These are phyloP conservation scores for Bucco capensis DNA, from an alignment of 2,113 vertebrate species.

Conservation along the genomic window DNA sequence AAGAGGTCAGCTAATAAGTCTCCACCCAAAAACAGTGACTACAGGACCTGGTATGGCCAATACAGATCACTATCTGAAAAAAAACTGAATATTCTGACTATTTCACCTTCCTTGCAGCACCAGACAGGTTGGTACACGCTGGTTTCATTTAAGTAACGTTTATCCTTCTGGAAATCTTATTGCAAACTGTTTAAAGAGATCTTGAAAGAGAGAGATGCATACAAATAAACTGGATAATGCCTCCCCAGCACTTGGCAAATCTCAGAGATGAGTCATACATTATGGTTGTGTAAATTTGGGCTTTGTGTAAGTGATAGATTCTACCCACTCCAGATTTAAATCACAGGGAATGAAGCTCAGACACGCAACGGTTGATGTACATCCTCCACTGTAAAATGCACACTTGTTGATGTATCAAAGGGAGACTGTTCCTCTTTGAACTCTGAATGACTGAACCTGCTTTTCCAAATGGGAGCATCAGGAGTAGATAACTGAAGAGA, in stretches of 20 bases:
- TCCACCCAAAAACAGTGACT: neutral
- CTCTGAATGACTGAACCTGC: neutral
- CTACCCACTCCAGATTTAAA: constrained; percentile 15
- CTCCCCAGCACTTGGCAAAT: constrained; percentile 24
- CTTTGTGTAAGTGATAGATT: neutral
- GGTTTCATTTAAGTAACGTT: neutral
- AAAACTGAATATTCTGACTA: neutral
- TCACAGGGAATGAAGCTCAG: neutral
- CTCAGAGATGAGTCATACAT: constrained; percentile 24
- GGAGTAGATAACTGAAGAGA: neutral
- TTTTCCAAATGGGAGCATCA: neutral
- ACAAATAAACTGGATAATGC: constrained; percentile 27
- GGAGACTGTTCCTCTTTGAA: neutral
- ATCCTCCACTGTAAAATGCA: neutral
- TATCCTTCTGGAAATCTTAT: constrained; percentile 17
- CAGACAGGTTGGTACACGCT: neutral
- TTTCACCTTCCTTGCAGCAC: neutral
- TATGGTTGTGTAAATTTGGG: neutral
- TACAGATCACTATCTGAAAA: neutral
- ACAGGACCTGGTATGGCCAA: neutral
- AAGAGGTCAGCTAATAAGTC: neutral
- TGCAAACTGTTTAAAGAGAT: neutral
- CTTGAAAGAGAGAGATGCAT: neutral
- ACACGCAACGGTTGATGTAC: neutral
- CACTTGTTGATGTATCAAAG: neutral